Base-by-base conservation (phyloP, 2,797 vertebrate genomes). In the Alfaro cultratus region DNA sequence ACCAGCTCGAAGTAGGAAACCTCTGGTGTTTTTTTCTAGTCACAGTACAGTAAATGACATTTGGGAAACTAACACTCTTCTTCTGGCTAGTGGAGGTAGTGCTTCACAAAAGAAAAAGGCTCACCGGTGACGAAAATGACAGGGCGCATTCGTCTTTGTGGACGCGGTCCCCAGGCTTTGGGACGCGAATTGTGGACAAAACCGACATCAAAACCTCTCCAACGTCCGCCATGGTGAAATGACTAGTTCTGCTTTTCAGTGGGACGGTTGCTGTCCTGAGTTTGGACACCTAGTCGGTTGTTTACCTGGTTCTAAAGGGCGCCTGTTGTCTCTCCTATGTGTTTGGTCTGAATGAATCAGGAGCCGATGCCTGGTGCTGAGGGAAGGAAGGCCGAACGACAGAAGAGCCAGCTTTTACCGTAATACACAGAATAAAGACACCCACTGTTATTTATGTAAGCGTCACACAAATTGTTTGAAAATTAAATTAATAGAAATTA, bases 71-170 rank as follows among this genome's bases (percentile, higher is more conserved):
- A 67, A 1, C 12, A 26, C 39, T 36, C 39, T 41, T 57, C 1
- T 29, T 46, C 51, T 36, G 46, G 31, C 73, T 47, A 39, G 67
- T 39, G 72, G 74, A 57, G 5, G 75, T 68, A 81, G 18, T 62
- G 13, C 72, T 79, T 77, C 75, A 51, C 47, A 36, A 78, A 79
- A 85, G 53, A 78, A 79, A 78, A 83, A 75, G 43, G 90, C 98
- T 97, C 96, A 99, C 98, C 97, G 98, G 98, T 23, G 97, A 97
- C 87, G 98, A 93, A 95, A 99, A 99, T 90, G 98, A 99, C 93
- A 99, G 98, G 94, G 97, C 98, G 95, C 98, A 99, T 95, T 99
- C 98, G 93, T 99, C 98, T 96, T 99, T 99, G 95, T 99, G 98
- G 93, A 99, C 98, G 79, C 98, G 96, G 95, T 99, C 98, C 84